Base-by-base conservation (phyloP, 2,888 invertebrate species). In the Brachycybe producta region DNA sequence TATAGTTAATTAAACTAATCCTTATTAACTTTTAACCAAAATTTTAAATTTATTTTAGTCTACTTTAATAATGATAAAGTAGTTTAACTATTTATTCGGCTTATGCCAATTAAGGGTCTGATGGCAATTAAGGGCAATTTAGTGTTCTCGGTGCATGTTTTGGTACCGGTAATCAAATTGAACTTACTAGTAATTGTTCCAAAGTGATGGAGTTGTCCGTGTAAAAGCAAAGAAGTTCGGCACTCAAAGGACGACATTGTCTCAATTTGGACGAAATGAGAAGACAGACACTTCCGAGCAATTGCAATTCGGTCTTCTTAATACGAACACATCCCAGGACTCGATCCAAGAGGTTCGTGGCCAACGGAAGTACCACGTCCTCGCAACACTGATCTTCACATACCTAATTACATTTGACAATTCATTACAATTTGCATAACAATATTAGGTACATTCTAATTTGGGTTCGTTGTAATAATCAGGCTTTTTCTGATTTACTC, bases 351-450 rank as follows among this genome's bases (percentile, higher is more conserved):
- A 85, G 88, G 66, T 84, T 86, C 69, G 92, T 82, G 49, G 95
- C 85, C 64, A 95, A 73, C 40, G 86, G 81, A 66, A 92, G 92
- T 57, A 95, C 91, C 67, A 90, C 88, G 65, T 88, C 86, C 70
- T 91, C 90, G 65, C 90, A 85, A 61, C 80, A 79, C 66, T 87
- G 84, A 65, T 88, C 91, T 66, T 88, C 88, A 71, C 91, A 92
- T 59, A 95, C 88, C 92, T 92, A 75, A 42, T n/a, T 61, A 58
- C 36, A 38, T 30, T 30, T 11, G 13, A 30, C 8, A 30, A 11
- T 30, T 30, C 13, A 30, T 30, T 30, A 30, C 13, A 30, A 30
- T 11, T 8, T 30, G 38, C 11, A 38, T 7, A 38, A 30, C 8
- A 30, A 11, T 11, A 30, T 30, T 30, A 8, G 32, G 8, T 30